phyloP scores from a whole-genome alignment of 2,113 vertebrate species.

The Nesoenas mayeri region DNA sequence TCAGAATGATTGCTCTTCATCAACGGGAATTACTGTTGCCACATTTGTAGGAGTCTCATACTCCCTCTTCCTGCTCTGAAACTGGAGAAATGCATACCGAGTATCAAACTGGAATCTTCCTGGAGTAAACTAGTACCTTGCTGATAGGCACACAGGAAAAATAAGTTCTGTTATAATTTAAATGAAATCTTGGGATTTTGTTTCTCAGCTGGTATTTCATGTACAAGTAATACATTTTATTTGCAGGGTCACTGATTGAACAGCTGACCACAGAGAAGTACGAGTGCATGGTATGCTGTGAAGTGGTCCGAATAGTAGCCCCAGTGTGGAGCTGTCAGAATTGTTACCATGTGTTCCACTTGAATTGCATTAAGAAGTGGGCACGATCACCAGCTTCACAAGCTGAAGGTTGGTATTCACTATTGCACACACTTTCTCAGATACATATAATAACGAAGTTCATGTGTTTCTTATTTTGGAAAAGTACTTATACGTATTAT shows the following conservation, averaged over 20 bases:
- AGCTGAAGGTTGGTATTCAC: slow-evolving; percentile 83
- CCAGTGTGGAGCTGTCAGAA: slow-evolving; percentile 97
- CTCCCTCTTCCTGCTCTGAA: background rate
- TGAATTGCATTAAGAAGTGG: slow-evolving; percentile 98
- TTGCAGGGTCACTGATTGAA: slow-evolving; percentile 90
- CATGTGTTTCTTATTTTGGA: background rate
- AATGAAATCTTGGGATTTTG: background rate
- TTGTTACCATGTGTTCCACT: slow-evolving; percentile 96
- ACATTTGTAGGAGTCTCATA: background rate
- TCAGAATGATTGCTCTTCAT: background rate
- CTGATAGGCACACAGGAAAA: background rate
- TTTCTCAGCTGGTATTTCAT: background rate
- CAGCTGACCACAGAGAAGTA: slow-evolving; percentile 96
- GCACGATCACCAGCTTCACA: slow-evolving; percentile 94
- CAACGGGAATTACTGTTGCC: background rate
- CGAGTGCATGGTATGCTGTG: slow-evolving; percentile 99
- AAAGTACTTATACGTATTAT: background rate
- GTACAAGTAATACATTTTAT: background rate
- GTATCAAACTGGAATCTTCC: background rate
- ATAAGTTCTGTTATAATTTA: background rate
- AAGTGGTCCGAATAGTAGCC: slow-evolving; percentile 86
- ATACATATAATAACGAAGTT: background rate
- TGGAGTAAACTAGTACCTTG: background rate
- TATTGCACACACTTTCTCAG: background rate
- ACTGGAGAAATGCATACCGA: background rate